phyloP scores from a whole-genome alignment of 2,113 vertebrate genomes.

The Dendropsophus ebraccatus region DNA sequence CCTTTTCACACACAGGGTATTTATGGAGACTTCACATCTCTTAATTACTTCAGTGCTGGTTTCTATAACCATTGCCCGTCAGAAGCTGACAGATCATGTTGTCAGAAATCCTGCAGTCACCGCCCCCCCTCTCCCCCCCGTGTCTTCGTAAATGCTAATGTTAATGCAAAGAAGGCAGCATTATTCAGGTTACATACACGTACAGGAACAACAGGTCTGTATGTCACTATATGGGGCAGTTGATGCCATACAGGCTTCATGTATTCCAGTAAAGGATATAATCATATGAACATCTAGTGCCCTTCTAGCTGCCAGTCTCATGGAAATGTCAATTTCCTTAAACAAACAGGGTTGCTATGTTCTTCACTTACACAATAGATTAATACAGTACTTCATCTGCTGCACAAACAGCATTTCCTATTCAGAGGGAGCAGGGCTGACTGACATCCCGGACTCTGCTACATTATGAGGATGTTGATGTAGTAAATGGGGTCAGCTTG shows the following conservation, averaged over 20 bases:
- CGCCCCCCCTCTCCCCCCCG: not conserved
- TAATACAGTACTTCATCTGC: constrained; percentile 24
- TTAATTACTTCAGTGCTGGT: not conserved
- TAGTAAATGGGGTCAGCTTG: not conserved
- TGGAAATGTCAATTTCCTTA: constrained; percentile 44
- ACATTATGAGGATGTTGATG: constrained; percentile 1
- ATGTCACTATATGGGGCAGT: not conserved
- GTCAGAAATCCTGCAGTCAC: constrained; percentile 3
- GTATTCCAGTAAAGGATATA: constrained; percentile 13
- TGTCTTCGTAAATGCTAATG: not conserved
- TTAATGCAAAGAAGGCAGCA: no score
- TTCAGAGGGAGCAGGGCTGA: not conserved
- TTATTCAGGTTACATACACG: no score
- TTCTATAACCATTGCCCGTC: no score
- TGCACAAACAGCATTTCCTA: constrained; percentile 35
- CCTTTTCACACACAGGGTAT: not conserved
- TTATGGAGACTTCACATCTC: not conserved
- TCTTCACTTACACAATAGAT: constrained; percentile 22
- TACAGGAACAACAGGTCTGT: not conserved
- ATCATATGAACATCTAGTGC: constrained; percentile 31
- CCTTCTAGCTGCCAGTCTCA: constrained; percentile 27
- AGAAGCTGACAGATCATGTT: constrained; percentile 8
- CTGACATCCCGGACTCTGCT: not conserved
- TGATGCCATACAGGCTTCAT: not conserved
- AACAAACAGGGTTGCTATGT: constrained; percentile 13